A percentile compares a stretch with the other conserved stretches of the same genome.
Evolutionary conservation across 2,888 invertebrate genomes (phyloP).

Genomic region (Melitaea athalia): DNA sequence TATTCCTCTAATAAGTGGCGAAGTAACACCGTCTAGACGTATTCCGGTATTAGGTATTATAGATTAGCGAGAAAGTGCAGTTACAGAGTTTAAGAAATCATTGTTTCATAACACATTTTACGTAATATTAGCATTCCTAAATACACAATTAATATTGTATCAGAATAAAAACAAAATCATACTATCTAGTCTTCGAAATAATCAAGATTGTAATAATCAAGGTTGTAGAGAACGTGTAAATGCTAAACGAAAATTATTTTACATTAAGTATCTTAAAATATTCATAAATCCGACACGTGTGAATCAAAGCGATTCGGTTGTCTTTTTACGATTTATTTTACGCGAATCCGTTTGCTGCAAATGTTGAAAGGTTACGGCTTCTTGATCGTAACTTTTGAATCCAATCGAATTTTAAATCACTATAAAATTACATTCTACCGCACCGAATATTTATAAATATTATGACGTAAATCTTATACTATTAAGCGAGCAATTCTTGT

Average conservation of each 20-base stretch:
- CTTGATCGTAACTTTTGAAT: neutral
- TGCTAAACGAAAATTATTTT: neutral
- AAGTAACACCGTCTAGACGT: slow-evolving; percentile 60
- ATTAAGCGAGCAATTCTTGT: no score
- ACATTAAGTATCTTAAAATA: neutral
- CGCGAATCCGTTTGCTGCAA: neutral
- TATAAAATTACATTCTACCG: neutral
- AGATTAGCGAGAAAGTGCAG: slow-evolving; percentile 11
- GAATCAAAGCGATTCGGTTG: neutral
- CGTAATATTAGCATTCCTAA: no score
- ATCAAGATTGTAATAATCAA: slow-evolving; percentile 4
- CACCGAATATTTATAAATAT: neutral
- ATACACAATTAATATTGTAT: no score
- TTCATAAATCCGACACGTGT: neutral
- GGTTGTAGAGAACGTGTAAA: neutral
- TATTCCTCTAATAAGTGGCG: slow-evolving; percentile 62
- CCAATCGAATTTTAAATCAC: neutral
- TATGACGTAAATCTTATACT: no score
- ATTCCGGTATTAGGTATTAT: slow-evolving; percentile 51
- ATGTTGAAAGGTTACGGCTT: neutral
- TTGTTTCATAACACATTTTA: neutral
- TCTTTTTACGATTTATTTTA: slow-evolving; percentile 18
- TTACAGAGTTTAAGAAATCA: neutral
- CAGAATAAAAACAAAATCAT: no score
- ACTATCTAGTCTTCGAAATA: no score